Base-by-base conservation (phyloP, 1,140 invertebrate genomes). In the Proctacanthus coquilletti region DNA sequence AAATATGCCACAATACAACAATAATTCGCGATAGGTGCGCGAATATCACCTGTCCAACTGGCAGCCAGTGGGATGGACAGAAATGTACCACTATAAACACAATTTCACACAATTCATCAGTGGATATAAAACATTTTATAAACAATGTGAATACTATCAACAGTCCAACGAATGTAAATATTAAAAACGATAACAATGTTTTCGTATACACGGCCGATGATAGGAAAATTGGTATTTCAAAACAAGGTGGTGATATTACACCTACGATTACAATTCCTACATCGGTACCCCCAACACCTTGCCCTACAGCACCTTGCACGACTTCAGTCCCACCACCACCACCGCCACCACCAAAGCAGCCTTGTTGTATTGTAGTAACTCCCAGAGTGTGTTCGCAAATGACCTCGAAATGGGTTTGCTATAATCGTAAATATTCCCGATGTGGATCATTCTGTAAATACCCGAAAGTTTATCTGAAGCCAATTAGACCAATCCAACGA, bases 61-160 rank as follows among this genome's bases (percentile, higher is more conserved):
- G 51, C 25, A 50, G 44, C 2, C 21, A 33, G n/a, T 56, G 53
- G 53, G 47, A 36, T 2, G 51, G 43, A 38, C n/a, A 45, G 29
- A 5, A 55, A 53, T 23, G 43, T 34, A 3, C 10, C 18, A 1
- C 43, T 43, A 1, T 13, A 45, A 11, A 42, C 44, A 3, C 37
- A 31, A 5, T 38, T 44, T 5, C 20, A 11, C 32, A 40, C 6
- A 42, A 50, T 17, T 56, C 0, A 34, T 50, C n/a, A 40, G 19
- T 29, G 47, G 33, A 2, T 34, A 47, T 39, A 36, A 13, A 27
- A 39, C 9, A 18, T 34, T 5, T 31, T 39, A 14, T 5, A 36
- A 41, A 21, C 25, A 17, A 18, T 34, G 17, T 2, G 18, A 17
- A 3, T 38, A 47, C 1, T 25, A 47, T 49, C 0, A 50, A 48